phyloP scores from a whole-genome alignment of 2,113 vertebrate species.

The Neotoma lepida region DNA sequence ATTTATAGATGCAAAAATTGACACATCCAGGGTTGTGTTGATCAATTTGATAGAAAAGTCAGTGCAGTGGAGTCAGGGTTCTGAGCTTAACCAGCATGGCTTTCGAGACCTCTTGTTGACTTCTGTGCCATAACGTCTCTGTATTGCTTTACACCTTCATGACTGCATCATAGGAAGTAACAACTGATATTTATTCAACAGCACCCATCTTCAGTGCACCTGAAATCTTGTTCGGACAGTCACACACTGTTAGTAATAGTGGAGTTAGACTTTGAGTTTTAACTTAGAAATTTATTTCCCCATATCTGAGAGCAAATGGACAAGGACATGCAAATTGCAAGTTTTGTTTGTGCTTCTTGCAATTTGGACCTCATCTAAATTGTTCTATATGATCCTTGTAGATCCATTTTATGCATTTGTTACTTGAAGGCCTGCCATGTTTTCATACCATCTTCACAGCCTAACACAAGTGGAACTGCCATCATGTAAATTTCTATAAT shows the following conservation, averaged over 20 bases:
- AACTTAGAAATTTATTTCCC: background rate
- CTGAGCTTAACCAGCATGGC: background rate
- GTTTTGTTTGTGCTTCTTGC: constrained; percentile 10
- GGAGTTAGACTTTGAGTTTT: constrained; percentile 29
- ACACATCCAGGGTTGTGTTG: background rate
- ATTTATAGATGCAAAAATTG: constrained; percentile 15
- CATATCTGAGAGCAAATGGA: background rate
- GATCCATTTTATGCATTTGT: constrained; percentile 27
- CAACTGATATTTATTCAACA: background rate
- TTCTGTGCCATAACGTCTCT: background rate
- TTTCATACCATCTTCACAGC: background rate
- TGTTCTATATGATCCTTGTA: background rate
- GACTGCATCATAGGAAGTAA: background rate
- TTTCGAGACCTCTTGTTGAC: constrained; percentile 10
- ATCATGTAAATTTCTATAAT: constrained; percentile 17
- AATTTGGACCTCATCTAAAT: background rate
- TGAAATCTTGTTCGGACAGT: background rate
- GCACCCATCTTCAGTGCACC: background rate
- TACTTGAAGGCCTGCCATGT: background rate
- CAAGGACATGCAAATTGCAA: constrained; percentile 18
- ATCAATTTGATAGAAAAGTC: constrained; percentile 5
- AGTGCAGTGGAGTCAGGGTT: background rate
- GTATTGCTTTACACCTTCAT: background rate
- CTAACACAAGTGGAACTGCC: background rate
- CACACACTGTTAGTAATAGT: background rate